phyloP scores from a whole-genome alignment of 2,113 vertebrate genomes.

The Chionomys nivalis region DNA sequence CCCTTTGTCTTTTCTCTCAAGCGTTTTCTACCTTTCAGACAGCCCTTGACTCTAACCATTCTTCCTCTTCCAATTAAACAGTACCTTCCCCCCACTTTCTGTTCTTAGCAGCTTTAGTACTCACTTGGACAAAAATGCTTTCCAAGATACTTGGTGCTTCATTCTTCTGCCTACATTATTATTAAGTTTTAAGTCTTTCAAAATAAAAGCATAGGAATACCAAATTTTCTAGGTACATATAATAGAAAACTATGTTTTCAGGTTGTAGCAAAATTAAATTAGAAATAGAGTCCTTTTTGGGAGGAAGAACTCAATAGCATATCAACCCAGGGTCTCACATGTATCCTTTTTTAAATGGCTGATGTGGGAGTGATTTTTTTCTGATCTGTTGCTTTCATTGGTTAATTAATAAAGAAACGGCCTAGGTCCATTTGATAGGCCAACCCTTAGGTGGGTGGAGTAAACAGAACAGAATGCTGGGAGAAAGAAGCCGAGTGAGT shows the following conservation, averaged over 20 bases:
- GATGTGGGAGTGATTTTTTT: no score
- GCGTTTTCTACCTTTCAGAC: neutral
- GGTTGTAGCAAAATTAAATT: neutral
- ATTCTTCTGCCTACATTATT: neutral
- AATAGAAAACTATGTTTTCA: neutral
- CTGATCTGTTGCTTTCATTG: no score
- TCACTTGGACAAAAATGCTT: slow-evolving; percentile 11
- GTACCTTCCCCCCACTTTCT: neutral
- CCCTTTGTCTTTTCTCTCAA: slow-evolving; percentile 6
- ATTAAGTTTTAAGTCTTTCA: slow-evolving; percentile 3
- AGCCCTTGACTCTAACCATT: neutral
- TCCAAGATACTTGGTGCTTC: neutral
- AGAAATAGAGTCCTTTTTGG: neutral
- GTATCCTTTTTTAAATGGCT: neutral
- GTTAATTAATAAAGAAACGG: no score
- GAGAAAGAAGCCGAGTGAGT: no score
- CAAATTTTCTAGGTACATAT: neutral
- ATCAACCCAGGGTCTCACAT: neutral
- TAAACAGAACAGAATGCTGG: no score
- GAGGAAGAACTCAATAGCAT: no score
- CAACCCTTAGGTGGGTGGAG: no score
- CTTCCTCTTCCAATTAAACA: neutral
- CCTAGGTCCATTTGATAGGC: no score
- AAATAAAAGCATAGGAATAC: neutral
- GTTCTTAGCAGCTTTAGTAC: neutral